Base-by-base conservation (phyloP, 2,797 vertebrate genomes). In the Sebastes steindachneri region DNA sequence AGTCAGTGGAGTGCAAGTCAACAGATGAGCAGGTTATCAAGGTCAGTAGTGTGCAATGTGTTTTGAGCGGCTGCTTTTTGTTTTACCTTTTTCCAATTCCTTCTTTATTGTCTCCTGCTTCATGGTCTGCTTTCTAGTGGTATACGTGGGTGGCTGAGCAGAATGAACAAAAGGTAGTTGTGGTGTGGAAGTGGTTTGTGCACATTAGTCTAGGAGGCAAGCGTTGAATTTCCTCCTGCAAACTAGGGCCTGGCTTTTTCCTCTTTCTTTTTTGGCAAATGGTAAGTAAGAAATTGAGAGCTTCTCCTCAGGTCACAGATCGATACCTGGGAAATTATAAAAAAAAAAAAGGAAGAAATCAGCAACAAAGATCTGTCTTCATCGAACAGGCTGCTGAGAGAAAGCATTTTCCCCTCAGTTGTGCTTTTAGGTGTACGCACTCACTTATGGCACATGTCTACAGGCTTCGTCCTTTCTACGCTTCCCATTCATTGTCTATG, bases 1-100 rank as follows among this genome's bases (percentile, higher is more conserved):
- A 99, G 75, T 93, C 95, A 0, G 98, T 99, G 87, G 97, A 98
- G 90, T 99, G 98, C 95, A 96, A 85, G 80, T 97, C 98, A 17
- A 92, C 95, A 0, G 98, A 98, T 14, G 97, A 98, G 15, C 96
- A 97, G 3, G 97, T 98, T 78, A 91, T 99, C 77, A 98, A 99
- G 90, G 98, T 99, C 72, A 91, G 92, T 78, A 57, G 79, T 23
- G n/a, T 19, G 7, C 45, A 51, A 25, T 45, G 64, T 23, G 66
- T 68, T 71, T 7, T 28, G 2, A 45, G 35, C 21, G 9, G 71
- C 33, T 73, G 65, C 48, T 72, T 74, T 77, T 59, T 64, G 19
- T 73, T 74, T 53, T 4, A 31, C 17, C 9, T 15, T 53, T 65
- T 66, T 26, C 19, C 9, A 17, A 19, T 64, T 45, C 12, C 45